Conservation (phyloP, 2,113 vertebrate species). For the Nothoprocta perdicaria region DNA sequence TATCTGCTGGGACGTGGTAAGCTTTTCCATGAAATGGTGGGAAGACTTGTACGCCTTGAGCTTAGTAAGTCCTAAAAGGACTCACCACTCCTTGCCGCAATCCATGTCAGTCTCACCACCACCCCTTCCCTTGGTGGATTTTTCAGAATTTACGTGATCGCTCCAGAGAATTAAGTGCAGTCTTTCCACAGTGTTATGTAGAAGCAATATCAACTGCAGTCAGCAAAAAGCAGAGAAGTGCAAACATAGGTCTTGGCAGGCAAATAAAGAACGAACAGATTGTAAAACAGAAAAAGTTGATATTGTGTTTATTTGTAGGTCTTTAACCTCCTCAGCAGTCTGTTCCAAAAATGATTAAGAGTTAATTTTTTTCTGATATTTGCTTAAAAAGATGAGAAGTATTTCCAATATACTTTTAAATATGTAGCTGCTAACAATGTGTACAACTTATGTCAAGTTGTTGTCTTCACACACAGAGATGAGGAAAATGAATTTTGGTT, state of each 20-base stretch:
- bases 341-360: neutral
- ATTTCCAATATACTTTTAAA: neutral
- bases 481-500: slow-evolving; percentile 57
- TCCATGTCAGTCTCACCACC: neutral
- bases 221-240: neutral
- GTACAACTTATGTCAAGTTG: neutral
- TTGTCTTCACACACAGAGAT: neutral
- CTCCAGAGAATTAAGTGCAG: neutral
- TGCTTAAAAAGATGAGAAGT: neutral
- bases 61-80: neutral
- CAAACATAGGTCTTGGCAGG: slow-evolving; percentile 35
- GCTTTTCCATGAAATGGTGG: neutral
- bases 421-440: neutral
- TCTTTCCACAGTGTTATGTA: neutral
- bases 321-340: neutral
- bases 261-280: neutral
- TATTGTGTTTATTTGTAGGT: neutral
- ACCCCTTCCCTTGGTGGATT: slow-evolving; percentile 46
- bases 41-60: neutral
- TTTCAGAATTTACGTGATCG: neutral
- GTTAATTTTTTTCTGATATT: neutral
- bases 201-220: neutral
- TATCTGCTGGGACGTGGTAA: neutral
- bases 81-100: neutral
- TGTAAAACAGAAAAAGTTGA: neutral